Evolutionary conservation across 2,113 vertebrate species (phyloP), one percentile per base, ranked within the genome.

Genomic region (Anolis sagrei): DNA sequence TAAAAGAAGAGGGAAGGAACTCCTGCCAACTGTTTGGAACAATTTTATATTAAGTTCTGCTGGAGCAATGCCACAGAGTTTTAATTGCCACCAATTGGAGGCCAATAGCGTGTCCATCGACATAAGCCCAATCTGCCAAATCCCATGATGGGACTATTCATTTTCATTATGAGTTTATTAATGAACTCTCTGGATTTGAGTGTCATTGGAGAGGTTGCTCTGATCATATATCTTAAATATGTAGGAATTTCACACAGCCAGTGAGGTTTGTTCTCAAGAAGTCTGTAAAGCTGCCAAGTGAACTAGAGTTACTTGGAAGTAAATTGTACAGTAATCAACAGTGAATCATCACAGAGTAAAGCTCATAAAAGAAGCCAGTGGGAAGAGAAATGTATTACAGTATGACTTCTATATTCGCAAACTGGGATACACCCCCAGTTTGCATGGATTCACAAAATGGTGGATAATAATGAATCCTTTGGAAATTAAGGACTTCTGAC

Each of bases 91-190:
- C 85, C 86, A 73, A 8, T 11, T 70, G 4, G n/a, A 79, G 75
- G 16, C 19, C 32, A 68, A 10, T 70, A 48, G 10, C 29, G 10
- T 81, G 66, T 27, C 66, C 66, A 51, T 32, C 58, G 81, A 73
- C 81, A 73, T 73, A 73, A 73, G 29, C 49, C 68, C 68, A 39
- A 39, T 39, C 69, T 82, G 68, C 68, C 51, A 82, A 73, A 82
- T 73, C 34, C 69, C 49, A 82, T 73, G 48, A 82, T 73, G 49
- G 68, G 32, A 82, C 49, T 73, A 82, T 82, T 70, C 51, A 32
- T 73, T 82, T 73, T 73, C 81, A 82, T 72, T 54, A 82, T 27
- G 80, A 51, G 54, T 72, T 23, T 82, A 72, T 82, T 68, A 81
- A 81, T 69, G 64, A 61, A 66, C 36, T 49, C 68, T 69, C 64